A percentile compares a stretch with the other conserved stretches of the same genome.
Conservation (phyloP, 2,888 invertebrate species). For the Ganaspis brasiliensis region DNA sequence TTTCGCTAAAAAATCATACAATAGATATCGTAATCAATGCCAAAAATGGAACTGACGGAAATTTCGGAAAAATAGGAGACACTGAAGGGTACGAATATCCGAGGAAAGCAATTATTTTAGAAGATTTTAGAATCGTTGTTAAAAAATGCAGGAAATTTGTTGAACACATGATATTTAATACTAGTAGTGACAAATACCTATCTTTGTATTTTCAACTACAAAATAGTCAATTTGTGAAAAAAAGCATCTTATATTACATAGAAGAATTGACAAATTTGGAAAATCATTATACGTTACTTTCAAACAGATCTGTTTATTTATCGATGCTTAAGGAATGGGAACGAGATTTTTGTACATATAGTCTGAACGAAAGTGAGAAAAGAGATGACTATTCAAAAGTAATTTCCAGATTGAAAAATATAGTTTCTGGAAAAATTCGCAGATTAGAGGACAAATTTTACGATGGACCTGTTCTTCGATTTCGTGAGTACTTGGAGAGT, state of each 20-base stretch:
- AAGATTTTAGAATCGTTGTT: no score
- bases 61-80: no score
- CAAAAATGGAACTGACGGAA: no score
- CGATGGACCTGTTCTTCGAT: background rate
- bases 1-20: no score
- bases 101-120: no score
- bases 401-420: background rate
- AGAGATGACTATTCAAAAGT: background rate
- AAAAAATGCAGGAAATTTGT: no score
- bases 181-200: background rate
- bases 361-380: background rate
- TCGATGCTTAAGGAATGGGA: background rate
- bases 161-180: no score
- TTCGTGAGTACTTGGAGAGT: no score
- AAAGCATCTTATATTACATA: background rate
- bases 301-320: background rate
- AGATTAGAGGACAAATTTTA: background rate
- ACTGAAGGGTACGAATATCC: no score
- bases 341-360: background rate
- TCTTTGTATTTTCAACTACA: background rate
- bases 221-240: background rate
- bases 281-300: background rate
- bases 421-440: background rate
- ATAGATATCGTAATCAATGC: no score
- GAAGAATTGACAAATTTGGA: background rate